phyloP scores from a whole-genome alignment of 2,888 invertebrate genomes.

The Plagiodera versicolora region DNA sequence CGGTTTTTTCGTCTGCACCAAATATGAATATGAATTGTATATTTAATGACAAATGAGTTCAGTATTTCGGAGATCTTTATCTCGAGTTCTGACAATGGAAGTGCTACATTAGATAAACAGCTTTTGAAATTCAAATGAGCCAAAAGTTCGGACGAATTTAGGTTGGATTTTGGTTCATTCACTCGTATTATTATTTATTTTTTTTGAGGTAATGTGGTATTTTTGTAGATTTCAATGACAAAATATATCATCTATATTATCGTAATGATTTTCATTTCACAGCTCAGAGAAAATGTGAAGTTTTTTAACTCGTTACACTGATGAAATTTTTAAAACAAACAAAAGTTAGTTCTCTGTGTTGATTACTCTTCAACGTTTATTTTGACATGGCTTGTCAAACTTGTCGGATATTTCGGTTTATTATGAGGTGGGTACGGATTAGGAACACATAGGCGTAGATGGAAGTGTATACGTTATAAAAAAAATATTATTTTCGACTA shows the following conservation, averaged over 20 bases:
- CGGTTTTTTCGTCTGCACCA: not conserved
- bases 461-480: not conserved
- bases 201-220: too few species aligned
- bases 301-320: too few species aligned
- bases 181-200: too few species aligned
- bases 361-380: slow-evolving; percentile 21
- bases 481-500: too few species aligned
- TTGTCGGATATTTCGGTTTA: slow-evolving; percentile 14
- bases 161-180: not conserved
- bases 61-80: not conserved
- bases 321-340: slow-evolving; percentile 14
- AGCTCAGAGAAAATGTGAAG: too few species aligned
- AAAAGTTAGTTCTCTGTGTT: slow-evolving; percentile 1
- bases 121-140: not conserved
- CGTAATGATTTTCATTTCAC: too few species aligned
- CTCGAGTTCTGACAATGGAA: not conserved
- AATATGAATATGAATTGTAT: not conserved
- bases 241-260: too few species aligned
- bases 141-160: not conserved
- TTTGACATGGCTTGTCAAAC: slow-evolving; percentile 22
- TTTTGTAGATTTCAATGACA: too few species aligned
- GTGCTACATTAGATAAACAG: not conserved
- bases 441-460: slow-evolving; percentile 5
- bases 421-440: not conserved
- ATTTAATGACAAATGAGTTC: not conserved